Evolutionary conservation across 2,888 invertebrate species (phyloP), one percentile per base, ranked within the genome.

Genomic region (Merodon equestris): DNA sequence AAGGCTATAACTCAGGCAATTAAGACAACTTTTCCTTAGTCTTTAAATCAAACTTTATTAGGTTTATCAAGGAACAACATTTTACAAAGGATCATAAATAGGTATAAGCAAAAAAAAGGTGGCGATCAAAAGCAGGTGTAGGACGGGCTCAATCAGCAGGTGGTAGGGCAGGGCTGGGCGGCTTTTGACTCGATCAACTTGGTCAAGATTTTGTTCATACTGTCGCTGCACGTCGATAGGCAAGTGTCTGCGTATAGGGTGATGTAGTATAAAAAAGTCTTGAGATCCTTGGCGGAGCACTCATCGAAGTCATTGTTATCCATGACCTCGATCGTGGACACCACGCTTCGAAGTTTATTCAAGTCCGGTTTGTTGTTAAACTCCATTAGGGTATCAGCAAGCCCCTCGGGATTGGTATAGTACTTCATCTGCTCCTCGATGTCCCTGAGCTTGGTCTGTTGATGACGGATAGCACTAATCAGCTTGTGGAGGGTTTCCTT

Each of bases 241-340:
- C 87, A 87, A 1, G 84, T 79, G 66, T 87, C 86, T 12, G 87
- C 86, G 70, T 88, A 86, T 13, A 85, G 84, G 5, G 83, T 83
- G 4, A 88, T 75, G 40, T 85, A 85, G 44, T 84, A 85, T 83
- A 87, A 82, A 17, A 86, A 88, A 53, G 83, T 84, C 72, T 88
- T 86, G 44, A 87, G 82, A 61, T 87, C 85, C 9, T 84, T 83
- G 48, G 83, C 64, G 9, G 84, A 81, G 45, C 86, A 87, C 7
- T 82, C 56, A 0, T 83, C 82, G 48, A 87, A 87, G n/a, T 86
- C 86, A 1, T 70, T 81, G 10, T 81, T 82, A 1, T 84, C 85
- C 9, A 87, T 83, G 12, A 83, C 83, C 1, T 86, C 84, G 40
- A 87, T 88, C 34, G 84, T 82, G 3, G 81, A 56, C 2, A 85